Evolutionary conservation across 2,113 vertebrate species (phyloP).

Genomic region (Mus pahari): DNA sequence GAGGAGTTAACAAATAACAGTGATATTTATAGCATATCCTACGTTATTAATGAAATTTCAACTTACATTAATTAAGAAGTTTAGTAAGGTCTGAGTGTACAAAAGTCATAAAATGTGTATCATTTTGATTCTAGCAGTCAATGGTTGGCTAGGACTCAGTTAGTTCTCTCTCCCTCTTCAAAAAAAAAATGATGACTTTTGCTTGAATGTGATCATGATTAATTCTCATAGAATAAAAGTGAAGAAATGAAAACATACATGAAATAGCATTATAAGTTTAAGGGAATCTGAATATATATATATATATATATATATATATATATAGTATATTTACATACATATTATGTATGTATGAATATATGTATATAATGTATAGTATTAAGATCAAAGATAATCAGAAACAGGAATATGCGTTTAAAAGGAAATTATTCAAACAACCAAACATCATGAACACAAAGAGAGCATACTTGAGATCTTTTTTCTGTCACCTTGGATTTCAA

Average conservation of each 20-base stretch:
- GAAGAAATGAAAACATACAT: not conserved
- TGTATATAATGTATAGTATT: not conserved
- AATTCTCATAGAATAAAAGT: not conserved
- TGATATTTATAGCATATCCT: not conserved
- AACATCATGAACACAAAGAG: not conserved
- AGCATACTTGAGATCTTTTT: not conserved
- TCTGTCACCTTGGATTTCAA: too few species aligned
- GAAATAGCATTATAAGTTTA: not conserved
- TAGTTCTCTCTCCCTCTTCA: not conserved
- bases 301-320: not conserved
- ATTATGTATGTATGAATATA: not conserved
- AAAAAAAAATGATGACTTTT: not conserved
- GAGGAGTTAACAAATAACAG: not conserved
- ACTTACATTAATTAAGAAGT: not conserved
- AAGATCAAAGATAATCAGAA: not conserved
- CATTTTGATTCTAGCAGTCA: not conserved
- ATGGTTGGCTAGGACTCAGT: too few species aligned
- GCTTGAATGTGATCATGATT: not conserved
- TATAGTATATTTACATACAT: not conserved
- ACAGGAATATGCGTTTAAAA: not conserved
- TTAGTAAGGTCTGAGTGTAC: not conserved
- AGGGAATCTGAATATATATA: not conserved
- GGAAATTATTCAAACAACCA: not conserved
- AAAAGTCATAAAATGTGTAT: not conserved
- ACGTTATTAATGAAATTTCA: not conserved